These are phyloP conservation scores for Orthonevra nobilis DNA, from an alignment of 2,888 invertebrate species.

Conservation along the genomic window DNA sequence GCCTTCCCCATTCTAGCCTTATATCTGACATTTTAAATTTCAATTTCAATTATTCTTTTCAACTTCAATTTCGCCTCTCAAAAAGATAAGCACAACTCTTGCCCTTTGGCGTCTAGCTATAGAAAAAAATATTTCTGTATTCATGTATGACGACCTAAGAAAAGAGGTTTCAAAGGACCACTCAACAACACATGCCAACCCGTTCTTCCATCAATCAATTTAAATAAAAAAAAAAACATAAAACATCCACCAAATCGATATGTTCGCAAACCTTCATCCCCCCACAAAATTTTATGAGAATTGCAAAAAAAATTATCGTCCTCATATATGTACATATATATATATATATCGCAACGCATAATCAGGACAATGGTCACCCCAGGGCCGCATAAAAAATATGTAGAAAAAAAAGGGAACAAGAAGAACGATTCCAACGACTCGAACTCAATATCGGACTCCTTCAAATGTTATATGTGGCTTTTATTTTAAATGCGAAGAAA, in stretches of 20 bases:
- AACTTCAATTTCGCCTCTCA: too few relatives aligned
- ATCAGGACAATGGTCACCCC: slow-evolving; percentile 64
- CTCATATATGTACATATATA: slow-evolving; percentile 23
- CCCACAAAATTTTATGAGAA: slow-evolving; percentile 40
- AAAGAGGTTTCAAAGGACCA: slow-evolving; percentile 1
- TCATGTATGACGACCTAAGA: neutral
- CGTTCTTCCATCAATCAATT: slow-evolving; percentile 16
- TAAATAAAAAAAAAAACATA: slow-evolving; percentile 44
- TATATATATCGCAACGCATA: slow-evolving; percentile 48
- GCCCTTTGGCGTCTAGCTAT: too few relatives aligned
- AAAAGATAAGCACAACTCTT: too few relatives aligned
- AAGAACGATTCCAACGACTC: slow-evolving; percentile 9
- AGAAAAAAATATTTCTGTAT: too few relatives aligned
- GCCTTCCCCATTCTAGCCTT: too few relatives aligned
- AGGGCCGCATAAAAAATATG: slow-evolving; percentile 45
- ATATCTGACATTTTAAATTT: too few relatives aligned
- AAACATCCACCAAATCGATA: slow-evolving; percentile 55
- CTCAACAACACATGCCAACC: neutral
- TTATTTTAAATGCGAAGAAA: slow-evolving; percentile 65
- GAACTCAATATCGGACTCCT: slow-evolving; percentile 57
- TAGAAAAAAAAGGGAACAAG: too few relatives aligned
- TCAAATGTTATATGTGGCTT: slow-evolving; percentile 60
- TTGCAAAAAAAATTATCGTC: slow-evolving; percentile 50
- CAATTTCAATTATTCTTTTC: too few relatives aligned
- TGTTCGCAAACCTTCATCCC: slow-evolving; percentile 31